Base-by-base conservation (phyloP, 1,140 invertebrate genomes). In the Argopecten irradians region DNA sequence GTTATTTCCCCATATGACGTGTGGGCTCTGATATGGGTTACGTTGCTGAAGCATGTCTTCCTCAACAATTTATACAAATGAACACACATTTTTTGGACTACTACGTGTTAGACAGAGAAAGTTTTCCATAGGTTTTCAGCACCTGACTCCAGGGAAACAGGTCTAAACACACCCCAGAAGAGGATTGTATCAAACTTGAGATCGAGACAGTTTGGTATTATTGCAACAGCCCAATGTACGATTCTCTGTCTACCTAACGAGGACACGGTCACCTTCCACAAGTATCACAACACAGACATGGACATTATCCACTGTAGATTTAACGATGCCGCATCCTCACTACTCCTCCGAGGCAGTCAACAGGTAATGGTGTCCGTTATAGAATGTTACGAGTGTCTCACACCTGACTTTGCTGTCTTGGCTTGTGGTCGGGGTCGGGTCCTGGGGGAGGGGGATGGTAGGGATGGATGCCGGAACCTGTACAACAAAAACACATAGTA, bases 391-490 rank as follows among this genome's bases (percentile, higher is more conserved):
- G 22, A 16, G 5, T 16, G 55, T 28, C 55, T 92, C 92, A 92
- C 13, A 92, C 92, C 88, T 92, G 92, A 86, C 92, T 92, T 84
- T 91, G 91, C 43, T 92, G 92, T 90, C 92, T 90, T 88, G 87
- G 86, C 28, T 87, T 86, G 39, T 83, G 82, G 39, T 91, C 88
- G 22, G 19, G 41, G 33, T 85, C 84, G 7, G 82, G 88, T 28
- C 71, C 82, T 85, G 89, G 89, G 39, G 86, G 71, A 43, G 90
- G 89, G 55, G 86, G 71, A 36, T 86, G 88, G 86, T 91, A 90
- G 19, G 90, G 90, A 35, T 85, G 88, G 28, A 82, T 89, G 39
- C 86, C 87, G 83, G 87, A 34, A 39, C 86, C 85, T 87, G 55
- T 33, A 39, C 85, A 83, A 71, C 32, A 43, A 87, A 71, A 34